Evolutionary conservation across 1,140 invertebrate species (phyloP).

Genomic region (Agraylea sexmaculata): DNA sequence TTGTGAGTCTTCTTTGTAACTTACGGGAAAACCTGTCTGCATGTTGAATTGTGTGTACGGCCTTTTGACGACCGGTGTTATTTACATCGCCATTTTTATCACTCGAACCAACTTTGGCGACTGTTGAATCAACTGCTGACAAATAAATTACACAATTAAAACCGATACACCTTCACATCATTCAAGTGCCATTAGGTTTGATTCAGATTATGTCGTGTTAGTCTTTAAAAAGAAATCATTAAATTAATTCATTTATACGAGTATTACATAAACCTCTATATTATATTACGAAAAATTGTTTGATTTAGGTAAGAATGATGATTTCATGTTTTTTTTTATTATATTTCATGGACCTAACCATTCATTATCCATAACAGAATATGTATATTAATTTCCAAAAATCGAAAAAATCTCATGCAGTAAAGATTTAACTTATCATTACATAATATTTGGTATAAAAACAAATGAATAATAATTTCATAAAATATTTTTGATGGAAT

Average conservation of each 20-base stretch:
- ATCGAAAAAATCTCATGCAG: background rate
- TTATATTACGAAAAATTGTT: no score
- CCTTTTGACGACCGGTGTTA: constrained; percentile 35
- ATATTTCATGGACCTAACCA: background rate
- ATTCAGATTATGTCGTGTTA: no score
- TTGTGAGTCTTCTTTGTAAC: constrained; percentile 56
- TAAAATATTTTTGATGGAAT: background rate
- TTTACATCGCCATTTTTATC: constrained; percentile 22
- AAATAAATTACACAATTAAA: no score
- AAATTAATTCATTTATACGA: no score
- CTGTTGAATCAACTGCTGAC: no score
- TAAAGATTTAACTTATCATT: background rate
- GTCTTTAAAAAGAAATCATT: no score
- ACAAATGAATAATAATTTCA: background rate
- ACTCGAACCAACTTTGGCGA: no score
- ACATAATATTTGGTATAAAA: background rate
- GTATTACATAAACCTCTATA: no score
- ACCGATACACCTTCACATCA: no score
- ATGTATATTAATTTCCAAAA: background rate
- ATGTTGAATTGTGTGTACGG: constrained; percentile 60
- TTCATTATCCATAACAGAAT: background rate
- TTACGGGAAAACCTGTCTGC: constrained; percentile 59
- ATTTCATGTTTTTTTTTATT: background rate
- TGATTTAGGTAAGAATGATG: background rate
- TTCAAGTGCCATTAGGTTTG: no score